These are phyloP conservation scores for Rhagium mordax DNA, from an alignment of 2,888 invertebrate genomes.

Conservation along the genomic window DNA sequence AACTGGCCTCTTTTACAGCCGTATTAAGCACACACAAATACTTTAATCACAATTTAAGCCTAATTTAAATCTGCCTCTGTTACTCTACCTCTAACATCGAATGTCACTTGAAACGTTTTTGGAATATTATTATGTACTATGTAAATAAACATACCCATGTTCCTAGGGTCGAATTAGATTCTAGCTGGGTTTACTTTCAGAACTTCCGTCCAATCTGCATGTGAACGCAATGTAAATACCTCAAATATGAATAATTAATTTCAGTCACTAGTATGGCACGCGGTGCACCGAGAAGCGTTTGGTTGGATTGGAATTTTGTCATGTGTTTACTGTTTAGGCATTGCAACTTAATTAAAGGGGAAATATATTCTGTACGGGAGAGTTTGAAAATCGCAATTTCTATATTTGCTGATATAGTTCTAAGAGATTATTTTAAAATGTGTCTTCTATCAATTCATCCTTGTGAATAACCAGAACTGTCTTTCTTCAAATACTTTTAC, in stretches of 20 bases:
- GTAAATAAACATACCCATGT: neutral
- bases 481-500: no score
- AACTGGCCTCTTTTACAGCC: no score
- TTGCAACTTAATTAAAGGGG: neutral
- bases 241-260: slow-evolving; percentile 16
- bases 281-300: neutral
- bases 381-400: neutral
- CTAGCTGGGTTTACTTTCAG: neutral
- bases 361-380: neutral
- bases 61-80: no score
- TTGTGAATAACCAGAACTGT: no score
- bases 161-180: neutral
- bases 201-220: neutral
- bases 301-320: neutral
- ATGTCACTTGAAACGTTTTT: neutral
- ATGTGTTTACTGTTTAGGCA: neutral
- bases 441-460: no score
- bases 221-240: slow-evolving; percentile 10
- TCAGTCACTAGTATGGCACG: neutral
- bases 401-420: no score
- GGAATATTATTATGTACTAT: neutral
- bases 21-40: no score
- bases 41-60: no score
- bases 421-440: no score
- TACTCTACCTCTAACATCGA: neutral